Evolutionary conservation across 1,140 invertebrate genomes (phyloP), one percentile per base, ranked within the genome.

Genomic region (Lordiphosa clarofinis): DNA sequence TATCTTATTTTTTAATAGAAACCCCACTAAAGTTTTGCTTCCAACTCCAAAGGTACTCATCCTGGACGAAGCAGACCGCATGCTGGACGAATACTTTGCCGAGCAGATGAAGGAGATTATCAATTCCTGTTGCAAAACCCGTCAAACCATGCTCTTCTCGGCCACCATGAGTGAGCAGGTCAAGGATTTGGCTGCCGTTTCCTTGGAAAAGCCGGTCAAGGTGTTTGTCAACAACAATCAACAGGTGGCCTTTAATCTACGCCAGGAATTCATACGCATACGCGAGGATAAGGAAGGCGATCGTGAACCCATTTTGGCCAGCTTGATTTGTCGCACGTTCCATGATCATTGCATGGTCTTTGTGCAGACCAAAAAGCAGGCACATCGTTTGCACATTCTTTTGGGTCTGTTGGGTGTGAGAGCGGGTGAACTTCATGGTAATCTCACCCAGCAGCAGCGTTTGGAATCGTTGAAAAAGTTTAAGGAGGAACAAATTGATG

Each of bases 131-230:
- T 92, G 96, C 2, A 91, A 93, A 37, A 97, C 94, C n/a, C 91
- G 97, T n/a, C 98, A 99, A 90, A 99, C 97, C 0, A 95, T 99
- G 91, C 90, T 99, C 12, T 99, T 99, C 90, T 99, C 98, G 1
- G 98, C 98, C 9, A 99, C 98, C 1, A 99, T 99, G 97, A 99
- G 97, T 3, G 97, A 99, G 44, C 93, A 96, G 90, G 97, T 99
- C 0, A 94, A 97, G 90, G 96, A 98, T 90, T 90, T 99, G 39
- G 97, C 96, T 0, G 92, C 96, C 1, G 94, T 99, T 0, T 98
- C 97, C 0, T 90, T 99, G 4, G 93, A 94, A 40, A 95, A 96
- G 62, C 98, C 98, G 0, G 94, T 99, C 6, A 97, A 96, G 90
- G 92, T 99, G 50, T 97, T 97, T 89, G 95, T 99, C 0, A 97